phyloP scores from a whole-genome alignment of 2,888 invertebrate genomes.

The Chironomus tentans region DNA sequence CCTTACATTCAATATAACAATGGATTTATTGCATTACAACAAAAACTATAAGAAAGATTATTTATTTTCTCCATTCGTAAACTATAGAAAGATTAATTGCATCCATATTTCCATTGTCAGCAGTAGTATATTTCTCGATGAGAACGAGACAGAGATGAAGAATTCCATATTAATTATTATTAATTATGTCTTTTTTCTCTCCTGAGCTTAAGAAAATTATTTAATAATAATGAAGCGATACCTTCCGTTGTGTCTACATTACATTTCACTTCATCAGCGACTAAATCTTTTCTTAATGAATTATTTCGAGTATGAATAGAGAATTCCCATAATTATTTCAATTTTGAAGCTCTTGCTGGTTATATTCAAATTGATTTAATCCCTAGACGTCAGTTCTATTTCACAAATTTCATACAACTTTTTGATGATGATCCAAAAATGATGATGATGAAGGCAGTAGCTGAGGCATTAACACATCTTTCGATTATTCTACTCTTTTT shows the following conservation, averaged over 20 bases:
- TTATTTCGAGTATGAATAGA: not conserved
- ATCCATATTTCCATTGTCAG: not conserved
- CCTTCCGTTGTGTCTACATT: not conserved
- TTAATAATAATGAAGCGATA: not conserved
- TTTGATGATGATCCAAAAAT: not conserved
- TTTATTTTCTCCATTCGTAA: not conserved
- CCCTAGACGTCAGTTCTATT: too few species aligned
- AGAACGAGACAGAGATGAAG: not conserved
- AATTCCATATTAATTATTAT: constrained; percentile 21
- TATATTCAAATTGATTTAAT: constrained; percentile 14
- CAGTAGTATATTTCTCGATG: not conserved
- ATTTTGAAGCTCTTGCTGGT: not conserved
- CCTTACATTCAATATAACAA: not conserved
- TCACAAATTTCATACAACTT: not conserved
- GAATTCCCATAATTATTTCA: constrained; percentile 26
- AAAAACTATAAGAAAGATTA: not conserved
- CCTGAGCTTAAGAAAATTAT: too few species aligned
- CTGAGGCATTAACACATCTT: not conserved
- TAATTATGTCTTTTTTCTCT: not conserved
- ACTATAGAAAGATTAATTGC: not conserved
- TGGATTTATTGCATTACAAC: not conserved
- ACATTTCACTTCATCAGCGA: not conserved
- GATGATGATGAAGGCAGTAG: not conserved
- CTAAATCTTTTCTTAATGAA: not conserved
- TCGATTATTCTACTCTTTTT: not conserved